Evolutionary conservation across 2,113 vertebrate genomes (phyloP).

Genomic region (Oncorhynchus tshawytscha): DNA sequence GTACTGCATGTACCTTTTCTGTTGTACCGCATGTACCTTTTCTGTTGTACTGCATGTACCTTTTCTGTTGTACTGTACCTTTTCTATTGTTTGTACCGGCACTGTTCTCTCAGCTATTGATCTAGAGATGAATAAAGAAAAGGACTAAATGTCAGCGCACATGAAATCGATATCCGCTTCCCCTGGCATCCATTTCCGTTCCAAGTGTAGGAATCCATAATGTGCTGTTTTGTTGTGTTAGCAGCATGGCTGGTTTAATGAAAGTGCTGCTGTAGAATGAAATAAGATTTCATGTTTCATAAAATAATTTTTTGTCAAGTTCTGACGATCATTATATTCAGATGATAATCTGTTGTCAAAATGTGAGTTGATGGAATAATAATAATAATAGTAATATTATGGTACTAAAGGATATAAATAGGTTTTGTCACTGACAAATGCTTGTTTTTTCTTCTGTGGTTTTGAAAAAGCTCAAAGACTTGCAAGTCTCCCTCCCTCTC

Average conservation of each 20-base stretch:
- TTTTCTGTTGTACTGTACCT: too few species aligned
- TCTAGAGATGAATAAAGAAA: constrained; percentile 52
- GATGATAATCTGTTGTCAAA: background rate
- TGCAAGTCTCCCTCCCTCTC: too few species aligned
- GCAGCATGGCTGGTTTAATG: constrained; percentile 31
- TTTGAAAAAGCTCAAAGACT: too few species aligned
- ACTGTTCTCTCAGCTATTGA: constrained; percentile 35
- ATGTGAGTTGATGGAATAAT: background rate
- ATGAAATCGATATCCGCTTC: constrained; percentile 57
- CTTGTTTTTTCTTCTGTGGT: too few species aligned
- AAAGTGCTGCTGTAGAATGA: constrained; percentile 27
- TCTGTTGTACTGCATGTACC: too few species aligned
- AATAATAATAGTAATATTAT: too few species aligned
- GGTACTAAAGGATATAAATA: too few species aligned
- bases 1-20: too few species aligned
- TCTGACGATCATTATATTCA: background rate
- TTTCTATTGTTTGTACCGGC: background rate
- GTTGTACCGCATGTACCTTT: too few species aligned
- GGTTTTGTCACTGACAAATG: too few species aligned
- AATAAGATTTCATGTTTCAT: constrained; percentile 41
- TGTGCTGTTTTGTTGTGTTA: background rate
- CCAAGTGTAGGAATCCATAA: constrained; percentile 7
- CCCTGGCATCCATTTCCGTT: constrained; percentile 10
- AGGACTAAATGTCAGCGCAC: constrained; percentile 59
- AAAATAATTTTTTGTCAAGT: constrained; percentile 3